Conservation (phyloP, 1,140 invertebrate genomes). For the Heliothis virescens region DNA sequence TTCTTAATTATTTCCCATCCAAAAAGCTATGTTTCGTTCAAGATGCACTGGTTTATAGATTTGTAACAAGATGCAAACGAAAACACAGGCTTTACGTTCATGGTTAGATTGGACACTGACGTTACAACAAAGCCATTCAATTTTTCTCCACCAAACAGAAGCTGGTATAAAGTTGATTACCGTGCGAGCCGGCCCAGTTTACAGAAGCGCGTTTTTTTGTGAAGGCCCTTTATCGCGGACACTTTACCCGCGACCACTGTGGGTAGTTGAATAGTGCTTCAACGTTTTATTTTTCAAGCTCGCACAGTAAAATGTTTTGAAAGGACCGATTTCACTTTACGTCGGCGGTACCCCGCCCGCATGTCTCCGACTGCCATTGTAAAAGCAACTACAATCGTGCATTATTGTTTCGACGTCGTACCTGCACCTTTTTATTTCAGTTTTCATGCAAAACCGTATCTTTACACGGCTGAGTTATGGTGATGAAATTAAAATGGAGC, state of each 20-base stretch:
- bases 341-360: conserved; percentile 64
- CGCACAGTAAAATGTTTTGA: conserved; percentile 82
- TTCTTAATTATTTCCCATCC: background rate
- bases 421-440: conserved; percentile 77
- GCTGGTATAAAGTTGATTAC: conserved; percentile 47
- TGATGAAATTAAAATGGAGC: conserved; percentile 80
- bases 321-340: conserved; percentile 82
- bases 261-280: conserved; percentile 66
- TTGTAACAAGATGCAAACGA: background rate
- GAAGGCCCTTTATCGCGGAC: conserved; percentile 53
- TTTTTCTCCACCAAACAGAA: conserved; percentile 40
- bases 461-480: conserved; percentile 76
- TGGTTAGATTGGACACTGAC: conserved; percentile 3
- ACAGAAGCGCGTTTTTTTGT: conserved; percentile 40
- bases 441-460: conserved; percentile 75
- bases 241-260: conserved; percentile 53
- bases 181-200: conserved; percentile 44
- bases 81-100: background rate
- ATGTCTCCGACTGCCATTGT: conserved; percentile 76
- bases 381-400: conserved; percentile 81
- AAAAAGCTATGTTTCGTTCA: background rate
- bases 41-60: background rate
- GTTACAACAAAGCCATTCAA: conserved; percentile 33
- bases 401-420: conserved; percentile 81
- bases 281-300: conserved; percentile 77